Evolutionary conservation across 2,797 vertebrate genomes (phyloP).

Genomic region (Nothura maculosa): DNA sequence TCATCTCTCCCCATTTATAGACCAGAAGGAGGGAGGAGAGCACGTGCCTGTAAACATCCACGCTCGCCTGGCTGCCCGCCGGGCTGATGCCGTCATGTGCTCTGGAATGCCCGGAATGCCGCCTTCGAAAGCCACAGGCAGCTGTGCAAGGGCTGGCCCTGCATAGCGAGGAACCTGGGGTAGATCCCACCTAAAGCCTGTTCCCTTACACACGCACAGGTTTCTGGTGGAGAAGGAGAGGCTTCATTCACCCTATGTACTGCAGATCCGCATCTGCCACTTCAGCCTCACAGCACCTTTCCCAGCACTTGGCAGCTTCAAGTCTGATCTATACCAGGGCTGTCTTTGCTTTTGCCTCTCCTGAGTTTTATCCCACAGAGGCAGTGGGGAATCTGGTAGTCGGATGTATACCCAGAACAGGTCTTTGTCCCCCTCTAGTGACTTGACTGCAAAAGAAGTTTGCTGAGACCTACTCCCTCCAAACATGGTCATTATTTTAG

Average conservation of each 20-base stretch:
- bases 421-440: slow-evolving; percentile 77
- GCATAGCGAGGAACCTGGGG: background rate
- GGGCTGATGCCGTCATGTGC: background rate
- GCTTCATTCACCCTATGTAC: fast-evolving
- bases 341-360: background rate
- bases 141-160: background rate
- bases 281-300: background rate
- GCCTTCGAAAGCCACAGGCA: background rate
- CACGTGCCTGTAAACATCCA: background rate
- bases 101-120: background rate
- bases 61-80: background rate
- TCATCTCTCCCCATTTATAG: background rate
- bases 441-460: slow-evolving; percentile 9
- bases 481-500: background rate
- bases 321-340: background rate
- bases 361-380: background rate
- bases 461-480: background rate
- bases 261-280: background rate
- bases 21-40: background rate
- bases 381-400: background rate
- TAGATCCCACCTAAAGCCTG: background rate
- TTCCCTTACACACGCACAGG: background rate
- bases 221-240: background rate
- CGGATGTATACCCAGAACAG: background rate
- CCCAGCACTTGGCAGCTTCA: background rate